These are phyloP conservation scores for Carassius gibelio DNA, from an alignment of 2,113 vertebrate genomes.

Conservation along the genomic window DNA sequence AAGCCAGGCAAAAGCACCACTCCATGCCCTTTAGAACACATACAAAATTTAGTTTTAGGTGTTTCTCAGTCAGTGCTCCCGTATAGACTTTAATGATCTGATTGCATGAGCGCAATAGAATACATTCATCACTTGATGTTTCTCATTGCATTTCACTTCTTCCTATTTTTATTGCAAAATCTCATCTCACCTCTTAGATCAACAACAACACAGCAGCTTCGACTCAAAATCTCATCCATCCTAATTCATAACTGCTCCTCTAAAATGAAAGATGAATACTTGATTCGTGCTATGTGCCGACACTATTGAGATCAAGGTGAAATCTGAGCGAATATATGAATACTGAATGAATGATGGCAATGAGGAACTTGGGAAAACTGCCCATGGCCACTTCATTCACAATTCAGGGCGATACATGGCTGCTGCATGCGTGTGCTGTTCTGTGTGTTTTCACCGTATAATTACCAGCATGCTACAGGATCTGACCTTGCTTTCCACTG, in stretches of 20 bases:
- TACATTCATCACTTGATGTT: neutral
- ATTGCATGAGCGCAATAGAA: neutral
- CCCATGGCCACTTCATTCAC: neutral
- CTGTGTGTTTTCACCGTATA: neutral
- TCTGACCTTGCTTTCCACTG: conserved; percentile 19
- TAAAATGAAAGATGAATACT: conserved; percentile 42
- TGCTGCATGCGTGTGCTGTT: neutral
- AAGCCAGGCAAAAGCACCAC: neutral
- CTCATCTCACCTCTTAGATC: conserved; percentile 7
- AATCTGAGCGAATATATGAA: conserved; percentile 34
- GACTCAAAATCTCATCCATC: conserved; percentile 34
- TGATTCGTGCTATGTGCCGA: conserved; percentile 30
- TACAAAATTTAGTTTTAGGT: neutral
- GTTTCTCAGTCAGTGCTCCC: neutral
- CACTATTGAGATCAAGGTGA: conserved; percentile 44
- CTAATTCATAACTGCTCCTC: neutral
- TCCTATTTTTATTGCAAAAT: neutral
- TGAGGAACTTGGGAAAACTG: neutral
- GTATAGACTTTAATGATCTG: neutral
- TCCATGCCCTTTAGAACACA: neutral
- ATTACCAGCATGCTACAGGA: neutral
- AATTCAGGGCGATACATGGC: neutral
- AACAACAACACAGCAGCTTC: conserved; percentile 22
- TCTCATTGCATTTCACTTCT: neutral
- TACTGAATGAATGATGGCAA: conserved; percentile 27